Conservation (phyloP, 2,888 invertebrate genomes). For the Limulus polyphemus region DNA sequence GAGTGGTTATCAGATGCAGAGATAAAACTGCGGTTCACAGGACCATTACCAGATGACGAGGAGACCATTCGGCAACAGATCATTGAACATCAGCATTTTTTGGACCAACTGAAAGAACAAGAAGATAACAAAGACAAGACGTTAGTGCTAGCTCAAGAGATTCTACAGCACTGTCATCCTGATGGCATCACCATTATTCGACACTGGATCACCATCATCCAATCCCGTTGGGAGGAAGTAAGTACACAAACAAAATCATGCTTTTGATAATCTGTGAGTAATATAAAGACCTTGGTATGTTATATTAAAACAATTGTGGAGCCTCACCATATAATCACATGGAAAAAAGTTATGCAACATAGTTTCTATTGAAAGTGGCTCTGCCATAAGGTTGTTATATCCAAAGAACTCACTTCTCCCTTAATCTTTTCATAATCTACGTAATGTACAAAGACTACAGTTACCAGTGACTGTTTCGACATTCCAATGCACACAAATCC, state of each 20-base stretch:
- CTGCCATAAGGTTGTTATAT: too few relatives aligned
- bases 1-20: slow-evolving; percentile 96
- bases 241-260: neutral
- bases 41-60: slow-evolving; percentile 82
- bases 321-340: too few relatives aligned
- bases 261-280: too few relatives aligned
- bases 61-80: slow-evolving; percentile 69
- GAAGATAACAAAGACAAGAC: slow-evolving; percentile 76
- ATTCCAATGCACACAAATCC: too few relatives aligned
- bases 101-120: slow-evolving; percentile 67
- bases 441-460: too few relatives aligned
- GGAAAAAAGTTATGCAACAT: too few relatives aligned
- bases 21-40: slow-evolving; percentile 82
- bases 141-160: slow-evolving; percentile 70
- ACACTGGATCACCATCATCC: slow-evolving; percentile 95
- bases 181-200: slow-evolving; percentile 96
- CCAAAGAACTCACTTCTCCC: too few relatives aligned
- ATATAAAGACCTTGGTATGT: too few relatives aligned
- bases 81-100: slow-evolving; percentile 67
- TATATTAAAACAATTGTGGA: too few relatives aligned
- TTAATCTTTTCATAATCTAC: too few relatives aligned
- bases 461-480: too few relatives aligned
- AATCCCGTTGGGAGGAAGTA: slow-evolving; percentile 91
- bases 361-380: too few relatives aligned
- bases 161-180: slow-evolving; percentile 86